phyloP scores from a whole-genome alignment of 2,797 vertebrate genomes.

The Chloroceryle inda region DNA sequence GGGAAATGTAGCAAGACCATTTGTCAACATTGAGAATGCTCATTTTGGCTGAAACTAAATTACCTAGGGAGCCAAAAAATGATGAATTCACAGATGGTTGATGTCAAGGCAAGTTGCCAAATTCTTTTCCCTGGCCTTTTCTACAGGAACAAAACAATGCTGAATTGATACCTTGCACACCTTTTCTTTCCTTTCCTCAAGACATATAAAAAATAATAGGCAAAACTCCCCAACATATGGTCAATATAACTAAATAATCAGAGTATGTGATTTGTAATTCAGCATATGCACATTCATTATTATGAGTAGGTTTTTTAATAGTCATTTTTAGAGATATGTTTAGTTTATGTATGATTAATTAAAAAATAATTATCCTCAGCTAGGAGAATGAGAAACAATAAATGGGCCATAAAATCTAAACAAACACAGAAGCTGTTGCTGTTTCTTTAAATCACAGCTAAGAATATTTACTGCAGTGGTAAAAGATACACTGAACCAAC shows the following conservation, averaged over 20 bases:
- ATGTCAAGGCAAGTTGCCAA: conserved; percentile 65
- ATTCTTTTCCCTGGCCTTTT: conserved; percentile 38
- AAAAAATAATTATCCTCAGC: conserved; percentile 76
- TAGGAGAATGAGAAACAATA: conserved; percentile 72
- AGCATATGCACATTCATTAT: background rate
- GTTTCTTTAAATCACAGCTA: conserved; percentile 50
- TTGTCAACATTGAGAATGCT: conserved; percentile 63
- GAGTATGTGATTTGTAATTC: conserved; percentile 5
- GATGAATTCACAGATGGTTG: conserved; percentile 70
- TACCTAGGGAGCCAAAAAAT: conserved; percentile 46
- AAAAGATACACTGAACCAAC: background rate
- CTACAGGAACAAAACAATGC: conserved; percentile 16
- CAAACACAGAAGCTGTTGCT: conserved; percentile 48
- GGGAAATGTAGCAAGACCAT: conserved; percentile 32
- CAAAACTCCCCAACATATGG: background rate
- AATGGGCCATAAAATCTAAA: conserved; percentile 74
- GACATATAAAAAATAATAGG: background rate
- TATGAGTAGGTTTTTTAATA: conserved; percentile 54
- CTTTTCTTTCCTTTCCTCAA: background rate
- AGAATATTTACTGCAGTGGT: conserved; percentile 52
- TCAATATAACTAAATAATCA: conserved; percentile 20
- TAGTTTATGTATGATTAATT: conserved; percentile 76
- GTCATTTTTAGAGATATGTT: conserved; percentile 52
- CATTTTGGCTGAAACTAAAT: conserved; percentile 65
- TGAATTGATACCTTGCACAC: background rate